Base-by-base conservation (phyloP, 2,888 invertebrate species). In the Microplitis manilae region DNA sequence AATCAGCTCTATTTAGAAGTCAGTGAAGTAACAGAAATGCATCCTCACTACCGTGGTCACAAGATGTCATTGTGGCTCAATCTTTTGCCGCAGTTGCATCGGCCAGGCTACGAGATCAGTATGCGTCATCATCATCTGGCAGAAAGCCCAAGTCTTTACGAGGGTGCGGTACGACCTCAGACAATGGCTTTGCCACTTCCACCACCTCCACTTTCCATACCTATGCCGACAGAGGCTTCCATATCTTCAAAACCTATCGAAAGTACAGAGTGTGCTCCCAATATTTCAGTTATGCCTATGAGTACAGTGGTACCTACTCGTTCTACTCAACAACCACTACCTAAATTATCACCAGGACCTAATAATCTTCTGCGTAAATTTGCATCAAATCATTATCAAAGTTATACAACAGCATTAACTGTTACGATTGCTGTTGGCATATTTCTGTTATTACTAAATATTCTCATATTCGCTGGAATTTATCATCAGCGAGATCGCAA, bases 21-120 rank as follows among this genome's bases (percentile, higher is more conserved):
- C 8, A 90, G 91, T 83, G 71, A 68, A 40, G 41, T 75, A 50
- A 93, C 95, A 41, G 95, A 95, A 90, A 94, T 96, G 91, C 94
- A 94, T 82, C 96, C 96, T 87, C 98, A 98, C 90, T 98, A 97
- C 90, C 93, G 97, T 62, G 97, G 97, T 67, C 97, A 97, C 92
- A 96, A 97, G 91, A 94, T 97, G 93, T 96, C 97, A 60, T 92
- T 97, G 88, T 98, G 97, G 97, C 91, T 97, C 80, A 96, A 97
- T 83, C 92, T 97, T 73, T 95, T 97, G 87, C 97, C 97, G 73
- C 96, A 97, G 88, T 92, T 98, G 74, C 97, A 97, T 89, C 92
- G 95, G 78, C 96, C 96, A 9, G 96, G 96, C 20, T 94, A 95
- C 81, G 96, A 96, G 87, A 94, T 96, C 79, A 95, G 95, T 79